Base-by-base conservation (phyloP, 1,140 invertebrate genomes). In the Micrasema longulum region DNA sequence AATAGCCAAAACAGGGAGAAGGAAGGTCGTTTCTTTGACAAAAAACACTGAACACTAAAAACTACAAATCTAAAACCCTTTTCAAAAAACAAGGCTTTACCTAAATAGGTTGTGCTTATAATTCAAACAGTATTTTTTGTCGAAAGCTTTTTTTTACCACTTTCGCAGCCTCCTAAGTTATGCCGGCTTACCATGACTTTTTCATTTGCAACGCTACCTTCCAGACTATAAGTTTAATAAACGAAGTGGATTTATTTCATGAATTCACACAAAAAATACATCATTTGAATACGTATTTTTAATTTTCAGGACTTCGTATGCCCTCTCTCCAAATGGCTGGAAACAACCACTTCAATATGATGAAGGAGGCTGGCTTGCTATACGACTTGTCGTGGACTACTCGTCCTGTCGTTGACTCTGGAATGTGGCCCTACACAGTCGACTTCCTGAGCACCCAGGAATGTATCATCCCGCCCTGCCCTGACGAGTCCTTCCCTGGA, bases 391-490 rank as follows among this genome's bases (percentile, higher is more conserved):
- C 87, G 7, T 89, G 89, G 89, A 88, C 88, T 3, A 90, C 89
- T 0, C 82, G 80, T 36, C 77, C 77, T 22, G 85, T 82, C 53
- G 82, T 80, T 10, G 79, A 87, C 62, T 89, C 88, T 9, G 84
- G 86, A 43, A 80, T 91, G 36, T 93, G 90, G 89, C 91, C 92
- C 0, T 93, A 92, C 76, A 92, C 91, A 1, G 77, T 92, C 62
- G 88, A 93, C 76, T 92, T 88, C 76, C 76, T 77, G 1, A 86
- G 84, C 1, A 82, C 77, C 67, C 89, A 90, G 77, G 90, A 92
- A 68, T 92, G 91, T 76, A 79, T 83, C 55, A 87, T 91, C 35
- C 84, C 84, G 1, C 86, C 87, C 0, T 92, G 91, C 77, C 91
- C 91, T 0, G 84, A 81, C 38, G 86, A 87, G 1, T 85, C 87